Evolutionary conservation across 1,140 invertebrate species (phyloP), one percentile per base, ranked within the genome.

Genomic region (Polyergus mexicanus): DNA sequence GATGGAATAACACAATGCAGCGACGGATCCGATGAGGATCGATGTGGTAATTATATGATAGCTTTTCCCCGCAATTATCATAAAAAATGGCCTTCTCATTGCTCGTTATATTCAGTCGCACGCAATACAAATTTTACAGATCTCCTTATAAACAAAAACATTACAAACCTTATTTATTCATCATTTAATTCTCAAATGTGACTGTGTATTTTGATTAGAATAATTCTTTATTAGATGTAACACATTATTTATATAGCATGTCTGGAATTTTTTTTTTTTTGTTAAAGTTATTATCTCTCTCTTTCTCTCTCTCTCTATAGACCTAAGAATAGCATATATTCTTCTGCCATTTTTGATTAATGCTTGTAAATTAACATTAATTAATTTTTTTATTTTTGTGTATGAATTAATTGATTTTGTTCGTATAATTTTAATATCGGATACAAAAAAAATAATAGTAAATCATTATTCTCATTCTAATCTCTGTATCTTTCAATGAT

Each of bases 21-120:
- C 1, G 98, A 98, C 92, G 95, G 95, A 35, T 97, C 97, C 65
- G 98, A 98, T 94, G 98, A 98, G 94, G 92, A 95, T 84, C 94
- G 71, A 89, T 93, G 92, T 77, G 92, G 92, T 93, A 93, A 93
- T 66, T 93, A 92, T 90, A 41, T 22, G 10, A 41, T 13, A 41
- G 22, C 75, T 47, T 51, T 25, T 13, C 8, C 38, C 35, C 38
- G 54, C 35, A 68, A 80, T 71, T 3, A 25, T 38, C 0, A 25
- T 11, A 72, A 81, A 87, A 88, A 88, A 32, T 89, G 84, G 76
- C 76, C 75, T 32, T 28, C 6, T 65, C 80, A 60, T 62, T 32
- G 38, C 60, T 60, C 54, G 60, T 65, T 71, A n/a, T 51, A 51
- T 32, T 7, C 60, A 28, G n/a, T 19, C 3, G 10, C 22, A 72